phyloP scores from a whole-genome alignment of 2,113 vertebrate species.

The Nothoprocta pentlandii region DNA sequence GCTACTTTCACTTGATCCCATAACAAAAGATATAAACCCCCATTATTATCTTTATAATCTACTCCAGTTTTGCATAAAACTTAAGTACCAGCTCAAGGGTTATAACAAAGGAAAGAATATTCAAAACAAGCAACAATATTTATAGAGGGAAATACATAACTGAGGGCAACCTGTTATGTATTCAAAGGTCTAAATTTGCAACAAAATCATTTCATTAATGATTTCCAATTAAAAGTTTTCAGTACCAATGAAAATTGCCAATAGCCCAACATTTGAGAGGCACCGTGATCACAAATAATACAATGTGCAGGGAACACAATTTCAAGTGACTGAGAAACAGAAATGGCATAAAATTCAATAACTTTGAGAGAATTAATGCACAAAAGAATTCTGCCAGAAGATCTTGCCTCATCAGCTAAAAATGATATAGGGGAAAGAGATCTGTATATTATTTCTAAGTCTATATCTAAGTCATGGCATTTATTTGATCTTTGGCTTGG shows the following conservation, averaged over 20 bases:
- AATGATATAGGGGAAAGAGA: neutral
- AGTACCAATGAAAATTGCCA: neutral
- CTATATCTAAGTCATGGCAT: neutral
- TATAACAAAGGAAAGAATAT: neutral
- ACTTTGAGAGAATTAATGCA: neutral
- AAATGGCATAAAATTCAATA: neutral
- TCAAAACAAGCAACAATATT: neutral
- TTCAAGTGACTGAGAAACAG: neutral
- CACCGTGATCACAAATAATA: neutral
- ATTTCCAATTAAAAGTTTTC: neutral
- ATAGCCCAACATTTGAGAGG: neutral
- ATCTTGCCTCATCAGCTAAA: neutral
- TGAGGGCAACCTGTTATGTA: neutral
- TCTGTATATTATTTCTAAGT: neutral
- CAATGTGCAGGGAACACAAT: neutral
- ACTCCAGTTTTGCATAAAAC: neutral
- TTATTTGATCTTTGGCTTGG: neutral
- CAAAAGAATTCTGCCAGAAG: neutral
- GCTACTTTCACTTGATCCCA: neutral
- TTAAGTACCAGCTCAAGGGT: neutral
- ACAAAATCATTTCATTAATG: neutral
- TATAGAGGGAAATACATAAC: neutral
- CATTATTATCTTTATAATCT: neutral
- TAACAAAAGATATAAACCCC: neutral
- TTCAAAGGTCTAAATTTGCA: neutral